A percentile compares a stretch with the other conserved stretches of the same genome.
These are phyloP conservation scores for Hypocryptadius cinnamomeus DNA, from an alignment of 2,113 vertebrate species.

Conservation along the genomic window DNA sequence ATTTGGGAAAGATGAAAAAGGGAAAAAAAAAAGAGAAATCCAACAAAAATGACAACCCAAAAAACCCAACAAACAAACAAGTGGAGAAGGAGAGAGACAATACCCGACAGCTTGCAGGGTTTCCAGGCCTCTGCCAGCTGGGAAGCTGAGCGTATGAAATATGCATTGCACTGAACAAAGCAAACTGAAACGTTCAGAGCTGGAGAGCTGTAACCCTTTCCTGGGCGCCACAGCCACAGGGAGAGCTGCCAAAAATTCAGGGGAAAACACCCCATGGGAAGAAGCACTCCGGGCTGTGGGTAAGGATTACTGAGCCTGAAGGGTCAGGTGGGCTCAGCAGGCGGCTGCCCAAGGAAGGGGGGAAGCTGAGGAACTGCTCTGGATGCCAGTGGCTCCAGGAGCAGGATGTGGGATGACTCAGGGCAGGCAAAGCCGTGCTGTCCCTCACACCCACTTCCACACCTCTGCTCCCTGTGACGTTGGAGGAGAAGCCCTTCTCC, in stretches of 20 bases:
- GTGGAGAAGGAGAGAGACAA: conserved; percentile 47
- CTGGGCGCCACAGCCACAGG: neutral
- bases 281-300: fast-evolving
- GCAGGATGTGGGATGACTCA: neutral
- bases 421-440: neutral
- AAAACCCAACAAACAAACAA: conserved; percentile 51
- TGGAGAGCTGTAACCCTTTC: conserved; percentile 40
- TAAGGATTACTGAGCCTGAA: neutral
- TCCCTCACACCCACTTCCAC: neutral
- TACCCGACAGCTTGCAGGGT: conserved; percentile 26
- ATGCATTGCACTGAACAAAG: conserved; percentile 53
- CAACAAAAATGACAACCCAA: conserved; percentile 23
- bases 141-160: conserved; percentile 54
- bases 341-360: neutral
- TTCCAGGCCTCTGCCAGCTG: conserved; percentile 58
- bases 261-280: neutral
- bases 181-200: neutral
- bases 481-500: neutral
- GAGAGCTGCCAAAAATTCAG: neutral
- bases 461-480: neutral
- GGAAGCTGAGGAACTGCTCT: neutral
- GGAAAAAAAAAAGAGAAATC: neutral
- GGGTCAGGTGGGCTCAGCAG: neutral
- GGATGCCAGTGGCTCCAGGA: neutral
- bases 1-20: neutral